Evolutionary conservation across 2,797 vertebrate genomes (phyloP), one percentile per base, ranked within the genome.

Genomic region (Triplophysa bombifrons): DNA sequence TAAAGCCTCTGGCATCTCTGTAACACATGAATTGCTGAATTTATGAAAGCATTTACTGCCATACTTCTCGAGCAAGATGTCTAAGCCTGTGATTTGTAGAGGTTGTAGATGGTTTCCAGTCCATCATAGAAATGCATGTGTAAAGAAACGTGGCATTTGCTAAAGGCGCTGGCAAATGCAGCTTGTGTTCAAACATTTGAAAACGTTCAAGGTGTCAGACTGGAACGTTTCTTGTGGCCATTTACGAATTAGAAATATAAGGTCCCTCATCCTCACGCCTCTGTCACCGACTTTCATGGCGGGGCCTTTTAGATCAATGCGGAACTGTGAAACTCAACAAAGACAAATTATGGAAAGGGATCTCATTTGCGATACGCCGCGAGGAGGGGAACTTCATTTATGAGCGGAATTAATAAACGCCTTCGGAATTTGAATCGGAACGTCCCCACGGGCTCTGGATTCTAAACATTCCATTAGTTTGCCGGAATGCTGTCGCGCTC

Each of bases 311-410:
- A 72, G 78, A 83, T 83, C 84, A 60, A 78, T 83, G 73, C 50
- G 34, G 74, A 58, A 68, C 83, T 72, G 60, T 74, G 75, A 72
- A 81, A 61, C 66, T 76, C 73, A 83, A 80, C 78, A 83, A 83
- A 83, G 84, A 85, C 84, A 85, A 80, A 85, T 85, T 85, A 85
- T 75, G 81, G 80, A 85, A 83, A 81, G 82, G 82, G 84, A 85
- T 83, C 84, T 82, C 76, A 83, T 83, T 85, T 83, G 81, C 51
- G 76, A 71, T 50, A 72, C 4, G 79, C 82, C 72, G 65, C 44
- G 10, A 82, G 84, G 79, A 85, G 72, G 63, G 79, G 76, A 79
- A 85, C 76, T 81, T 82, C 76, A 76, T 79, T 83, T 83, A 83
- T 85, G 76, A 83, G 80, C 84, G 75, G 80, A 83, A 83, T 85